phyloP scores from a whole-genome alignment of 2,113 vertebrate genomes.

The Tangachromis dhanisi region DNA sequence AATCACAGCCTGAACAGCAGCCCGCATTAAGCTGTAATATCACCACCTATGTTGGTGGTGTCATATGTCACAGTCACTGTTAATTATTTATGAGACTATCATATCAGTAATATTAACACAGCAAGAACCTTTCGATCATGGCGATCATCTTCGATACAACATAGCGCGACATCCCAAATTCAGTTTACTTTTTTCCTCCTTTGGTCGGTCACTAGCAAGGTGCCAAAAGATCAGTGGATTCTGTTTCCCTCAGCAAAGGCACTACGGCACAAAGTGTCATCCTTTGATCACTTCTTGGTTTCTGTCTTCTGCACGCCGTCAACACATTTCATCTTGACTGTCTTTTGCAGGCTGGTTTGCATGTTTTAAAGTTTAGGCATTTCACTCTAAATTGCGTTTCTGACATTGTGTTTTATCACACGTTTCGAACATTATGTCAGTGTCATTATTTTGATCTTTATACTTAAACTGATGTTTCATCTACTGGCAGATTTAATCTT shows the following conservation, averaged over 20 bases:
- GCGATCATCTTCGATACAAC: neutral
- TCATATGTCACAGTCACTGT: neutral
- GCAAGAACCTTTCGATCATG: neutral
- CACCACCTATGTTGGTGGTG: neutral
- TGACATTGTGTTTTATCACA: neutral
- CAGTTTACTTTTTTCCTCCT: neutral
- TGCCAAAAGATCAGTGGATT: neutral
- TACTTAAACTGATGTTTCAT: neutral
- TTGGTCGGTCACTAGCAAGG: neutral
- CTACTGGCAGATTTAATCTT: neutral
- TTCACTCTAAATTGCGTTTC: neutral
- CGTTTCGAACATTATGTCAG: neutral
- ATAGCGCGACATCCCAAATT: neutral
- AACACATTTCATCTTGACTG: neutral
- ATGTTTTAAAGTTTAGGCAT: neutral
- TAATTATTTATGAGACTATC: neutral
- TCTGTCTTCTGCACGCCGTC: neutral
- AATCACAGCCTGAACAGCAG: neutral
- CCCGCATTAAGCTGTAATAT: neutral
- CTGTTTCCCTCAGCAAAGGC: neutral
- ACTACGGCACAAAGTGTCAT: neutral
- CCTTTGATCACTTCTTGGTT: neutral
- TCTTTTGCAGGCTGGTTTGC: neutral
- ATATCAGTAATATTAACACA: neutral
- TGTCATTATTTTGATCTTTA: neutral